Percentiles rank a stretch among this genome's conserved stretches.
Evolutionary conservation across 2,797 vertebrate species (phyloP).

Genomic region (Scleropages formosus): DNA sequence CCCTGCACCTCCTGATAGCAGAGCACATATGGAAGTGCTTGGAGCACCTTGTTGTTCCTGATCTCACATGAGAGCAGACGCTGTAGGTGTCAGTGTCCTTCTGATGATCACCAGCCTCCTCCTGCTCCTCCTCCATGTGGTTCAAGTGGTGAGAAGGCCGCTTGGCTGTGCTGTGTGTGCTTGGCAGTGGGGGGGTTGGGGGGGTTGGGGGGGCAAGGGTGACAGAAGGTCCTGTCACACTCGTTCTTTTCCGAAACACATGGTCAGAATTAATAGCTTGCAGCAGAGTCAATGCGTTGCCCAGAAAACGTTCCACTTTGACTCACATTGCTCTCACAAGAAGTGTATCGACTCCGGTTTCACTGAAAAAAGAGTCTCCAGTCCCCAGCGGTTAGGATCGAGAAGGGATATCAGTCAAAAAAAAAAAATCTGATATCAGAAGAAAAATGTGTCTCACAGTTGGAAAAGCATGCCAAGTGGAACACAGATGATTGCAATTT

Average conservation of each 20-base stretch:
- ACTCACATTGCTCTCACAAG: slow-evolving; percentile 51
- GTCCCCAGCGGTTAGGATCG: slow-evolving; percentile 54
- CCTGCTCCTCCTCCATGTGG: not conserved
- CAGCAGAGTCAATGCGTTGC: slow-evolving; percentile 33
- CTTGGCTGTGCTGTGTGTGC: no score
- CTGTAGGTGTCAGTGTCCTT: slow-evolving; percentile 55
- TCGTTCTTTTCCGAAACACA: slow-evolving; percentile 45
- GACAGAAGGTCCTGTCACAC: slow-evolving; percentile 37
- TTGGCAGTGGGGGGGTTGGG: not conserved
- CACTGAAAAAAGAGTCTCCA: slow-evolving; percentile 47
- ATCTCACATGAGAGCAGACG: slow-evolving; percentile 53
- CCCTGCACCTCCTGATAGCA: slow-evolving; percentile 36
- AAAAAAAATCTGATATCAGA: slow-evolving; percentile 54
- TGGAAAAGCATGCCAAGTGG: slow-evolving; percentile 54
- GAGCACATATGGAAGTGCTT: slow-evolving; percentile 72
- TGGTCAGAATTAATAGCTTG: slow-evolving; percentile 53
- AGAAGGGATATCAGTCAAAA: slow-evolving; percentile 53
- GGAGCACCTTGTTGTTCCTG: slow-evolving; percentile 64
- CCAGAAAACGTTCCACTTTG: slow-evolving; percentile 47
- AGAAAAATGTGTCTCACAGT: slow-evolving; percentile 56
- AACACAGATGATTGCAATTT: slow-evolving; percentile 73
- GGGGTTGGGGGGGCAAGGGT: no score
- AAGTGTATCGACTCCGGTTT: slow-evolving; percentile 56
- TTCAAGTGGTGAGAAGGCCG: no score
- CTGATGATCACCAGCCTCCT: slow-evolving; percentile 1